These are phyloP conservation scores for Lasioglossum lativentre DNA, from an alignment of 2,888 invertebrate genomes.

Conservation along the genomic window DNA sequence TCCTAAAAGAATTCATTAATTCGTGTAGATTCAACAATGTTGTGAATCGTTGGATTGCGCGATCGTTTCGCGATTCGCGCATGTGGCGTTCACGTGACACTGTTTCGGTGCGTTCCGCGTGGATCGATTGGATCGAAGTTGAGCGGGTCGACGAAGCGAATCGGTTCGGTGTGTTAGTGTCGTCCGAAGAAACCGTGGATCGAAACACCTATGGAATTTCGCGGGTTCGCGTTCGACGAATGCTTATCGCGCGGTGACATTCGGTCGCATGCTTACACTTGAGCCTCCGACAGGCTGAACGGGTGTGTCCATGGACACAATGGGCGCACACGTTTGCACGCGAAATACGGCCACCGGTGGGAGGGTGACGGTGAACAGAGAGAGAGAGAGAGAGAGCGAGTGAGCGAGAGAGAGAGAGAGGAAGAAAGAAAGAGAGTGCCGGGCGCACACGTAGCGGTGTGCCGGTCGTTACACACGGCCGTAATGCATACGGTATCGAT, in stretches of 20 bases:
- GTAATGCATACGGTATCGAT: constrained; percentile 76
- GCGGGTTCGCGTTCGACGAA: constrained; percentile 62
- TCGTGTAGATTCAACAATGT: background rate
- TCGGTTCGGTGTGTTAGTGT: background rate
- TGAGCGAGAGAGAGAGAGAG: background rate
- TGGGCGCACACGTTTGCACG: constrained; percentile 51
- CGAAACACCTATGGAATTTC: constrained; percentile 8
- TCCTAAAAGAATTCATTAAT: too few relatives aligned
- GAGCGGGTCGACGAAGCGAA: background rate
- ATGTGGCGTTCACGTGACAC: background rate
- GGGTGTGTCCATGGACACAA: constrained; percentile 54
- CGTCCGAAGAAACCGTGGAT: background rate
- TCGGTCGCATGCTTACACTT: constrained; percentile 69
- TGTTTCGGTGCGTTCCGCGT: background rate
- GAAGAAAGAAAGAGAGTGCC: background rate
- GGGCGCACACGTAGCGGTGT: constrained; percentile 30
- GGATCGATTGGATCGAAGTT: constrained; percentile 26
- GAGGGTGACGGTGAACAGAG: background rate
- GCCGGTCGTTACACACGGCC: constrained; percentile 61
- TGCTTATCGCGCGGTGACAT: constrained; percentile 77
- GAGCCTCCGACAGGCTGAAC: constrained; percentile 46
- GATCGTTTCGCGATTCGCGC: background rate
- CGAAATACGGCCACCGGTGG: constrained; percentile 33
- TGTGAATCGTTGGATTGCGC: background rate
- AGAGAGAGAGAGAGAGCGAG: background rate